Evolutionary conservation across 2,888 invertebrate genomes (phyloP), one percentile per base, ranked within the genome.

Genomic region (Cataglyphis altisquamis): DNA sequence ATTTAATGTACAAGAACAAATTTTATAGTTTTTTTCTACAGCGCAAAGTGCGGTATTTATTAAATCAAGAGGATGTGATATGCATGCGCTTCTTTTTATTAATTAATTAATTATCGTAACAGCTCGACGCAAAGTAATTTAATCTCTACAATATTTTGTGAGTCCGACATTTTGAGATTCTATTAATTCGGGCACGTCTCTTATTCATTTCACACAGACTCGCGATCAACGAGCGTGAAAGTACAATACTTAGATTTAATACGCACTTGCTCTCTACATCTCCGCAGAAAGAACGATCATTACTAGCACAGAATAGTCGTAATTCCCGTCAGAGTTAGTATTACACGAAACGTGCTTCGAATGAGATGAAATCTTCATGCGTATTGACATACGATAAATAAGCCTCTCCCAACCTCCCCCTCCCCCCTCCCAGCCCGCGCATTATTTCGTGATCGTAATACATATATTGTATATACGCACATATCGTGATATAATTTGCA

Each of bases 331-430:
- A 48, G 63, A 82, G 68, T 81, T 84, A 81, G 70, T 63, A 60
- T 83, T 84, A 73, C 36, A 60, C 12, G 48, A 64, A 64, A 77
- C 83, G 70, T 84, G 64, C 55, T 52, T 21, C 48, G 63, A 72
- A 77, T 64, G 66, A 60, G 72, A 66, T 39, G 66, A 72, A 84
- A 80, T 62, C 55, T 60, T 82, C 66, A 70, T 48, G 72, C 57
- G 60, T 81, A 66, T 62, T 78, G 78, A 83, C 52, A 52, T 60
- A 62, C 70, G 63, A 68, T 83, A 84, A 80, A 83, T 85, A 84
- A 72, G 21, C 36, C 36, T 39, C n/a, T 1, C 25, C 25, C 25
- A 12, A 39, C 3, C 10, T 45, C 45, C 1, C 12, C 15, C 45
- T 8, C 18, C 6, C 18, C 6, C 57, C 18, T 18, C 10, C 39